Conservation (phyloP, 2,797 vertebrate species). For the Aeoliscus strigatus region DNA sequence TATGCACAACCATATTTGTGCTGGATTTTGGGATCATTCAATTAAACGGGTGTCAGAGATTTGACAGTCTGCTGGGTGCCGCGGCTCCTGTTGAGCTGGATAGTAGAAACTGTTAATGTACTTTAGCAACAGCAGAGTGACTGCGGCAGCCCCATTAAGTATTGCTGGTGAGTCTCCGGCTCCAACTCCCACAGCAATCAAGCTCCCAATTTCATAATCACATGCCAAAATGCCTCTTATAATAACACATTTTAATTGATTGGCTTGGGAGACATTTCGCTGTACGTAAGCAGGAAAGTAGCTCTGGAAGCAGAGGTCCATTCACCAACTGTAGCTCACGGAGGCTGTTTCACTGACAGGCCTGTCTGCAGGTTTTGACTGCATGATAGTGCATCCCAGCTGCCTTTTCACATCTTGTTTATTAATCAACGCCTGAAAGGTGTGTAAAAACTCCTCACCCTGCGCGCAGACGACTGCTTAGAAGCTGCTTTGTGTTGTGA, state of each 20-base stretch:
- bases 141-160: conserved; percentile 60
- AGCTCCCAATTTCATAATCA: conserved; percentile 69
- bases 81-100: conserved; percentile 45
- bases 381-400: conserved; percentile 15
- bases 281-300: conserved; percentile 31
- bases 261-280: conserved; percentile 66
- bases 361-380: conserved; percentile 48
- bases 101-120: conserved; percentile 55
- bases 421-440: conserved; percentile 53
- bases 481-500: conserved; percentile 34
- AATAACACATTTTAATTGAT: conserved; percentile 71
- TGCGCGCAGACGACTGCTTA: conserved; percentile 30
- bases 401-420: conserved; percentile 40
- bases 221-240: conserved; percentile 72
- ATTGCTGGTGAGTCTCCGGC: conserved; percentile 49
- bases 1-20: conserved; percentile 32
- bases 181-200: conserved; percentile 74
- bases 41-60: conserved; percentile 68
- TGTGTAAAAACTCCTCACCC: conserved; percentile 44
- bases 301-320: conserved; percentile 48
- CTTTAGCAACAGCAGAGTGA: conserved; percentile 47
- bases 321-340: conserved; percentile 25
- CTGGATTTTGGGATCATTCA: conserved; percentile 63
- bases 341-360: conserved; percentile 33
- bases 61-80: conserved; percentile 57